phyloP scores from a whole-genome alignment of 2,888 invertebrate species.

The Globia sparganii region DNA sequence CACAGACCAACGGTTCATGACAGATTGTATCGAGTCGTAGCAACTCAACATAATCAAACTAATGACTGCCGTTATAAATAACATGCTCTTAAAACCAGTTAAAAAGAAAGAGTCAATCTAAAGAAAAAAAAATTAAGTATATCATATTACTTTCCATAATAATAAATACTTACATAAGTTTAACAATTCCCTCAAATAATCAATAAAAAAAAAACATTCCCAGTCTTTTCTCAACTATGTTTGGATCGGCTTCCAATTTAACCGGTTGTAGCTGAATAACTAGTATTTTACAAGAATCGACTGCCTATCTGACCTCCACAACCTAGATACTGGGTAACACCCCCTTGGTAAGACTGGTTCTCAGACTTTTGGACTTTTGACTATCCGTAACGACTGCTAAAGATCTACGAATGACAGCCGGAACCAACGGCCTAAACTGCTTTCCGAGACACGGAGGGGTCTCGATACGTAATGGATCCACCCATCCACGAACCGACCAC shows the following conservation, averaged over 20 bases:
- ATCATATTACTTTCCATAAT: neutral
- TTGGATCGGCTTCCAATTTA: neutral
- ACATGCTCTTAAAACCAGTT: slow-evolving; percentile 25
- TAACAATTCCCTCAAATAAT: neutral
- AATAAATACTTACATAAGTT: neutral
- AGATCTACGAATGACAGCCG: neutral
- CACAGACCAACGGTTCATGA: slow-evolving; percentile 56
- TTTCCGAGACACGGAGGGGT: neutral
- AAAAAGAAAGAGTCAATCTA: neutral
- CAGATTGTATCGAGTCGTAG: slow-evolving; percentile 50
- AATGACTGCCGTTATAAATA: slow-evolving; percentile 29
- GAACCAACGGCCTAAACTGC: neutral
- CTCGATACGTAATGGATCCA: neutral
- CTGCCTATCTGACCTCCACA: too few species aligned
- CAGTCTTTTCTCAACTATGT: too few species aligned
- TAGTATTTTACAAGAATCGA: too few species aligned
- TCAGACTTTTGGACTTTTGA: neutral
- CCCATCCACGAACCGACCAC: neutral
- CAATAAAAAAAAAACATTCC: neutral
- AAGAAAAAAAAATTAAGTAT: neutral
- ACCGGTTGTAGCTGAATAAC: neutral
- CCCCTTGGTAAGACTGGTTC: neutral
- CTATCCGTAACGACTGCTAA: neutral
- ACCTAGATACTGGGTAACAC: neutral
- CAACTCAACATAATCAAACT: slow-evolving; percentile 35